A percentile compares a stretch with the other conserved stretches of the same genome.
These are phyloP conservation scores for Patiria pectinifera DNA, from an alignment of 53 echinoderm and acorn worm species.

Conservation along the genomic window DNA sequence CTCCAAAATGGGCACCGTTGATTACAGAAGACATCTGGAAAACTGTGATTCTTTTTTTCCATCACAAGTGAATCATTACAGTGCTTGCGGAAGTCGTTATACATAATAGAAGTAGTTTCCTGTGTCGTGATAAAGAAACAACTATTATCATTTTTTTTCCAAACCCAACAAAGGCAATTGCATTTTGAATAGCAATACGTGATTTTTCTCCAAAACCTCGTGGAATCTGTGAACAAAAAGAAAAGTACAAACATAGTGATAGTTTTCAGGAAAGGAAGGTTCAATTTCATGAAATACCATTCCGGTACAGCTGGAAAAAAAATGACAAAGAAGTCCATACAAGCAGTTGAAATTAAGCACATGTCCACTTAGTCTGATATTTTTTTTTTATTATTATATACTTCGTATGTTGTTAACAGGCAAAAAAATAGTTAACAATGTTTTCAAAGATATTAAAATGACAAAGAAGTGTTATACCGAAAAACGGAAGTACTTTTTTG, in stretches of 20 bases:
- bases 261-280: background rate
- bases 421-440: no score
- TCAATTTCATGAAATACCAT: background rate
- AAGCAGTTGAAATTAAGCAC: background rate
- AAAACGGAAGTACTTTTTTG: no score
- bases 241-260: background rate
- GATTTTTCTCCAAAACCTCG: background rate
- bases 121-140: background rate
- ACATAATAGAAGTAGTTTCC: background rate
- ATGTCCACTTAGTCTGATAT: background rate
- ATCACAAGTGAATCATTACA: background rate
- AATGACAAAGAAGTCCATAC: background rate
- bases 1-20: background rate
- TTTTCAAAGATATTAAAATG: no score
- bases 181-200: background rate
- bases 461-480: no score
- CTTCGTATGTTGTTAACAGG: no score
- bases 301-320: background rate
- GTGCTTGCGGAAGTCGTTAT: background rate
- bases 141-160: background rate
- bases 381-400: no score
- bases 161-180: background rate
- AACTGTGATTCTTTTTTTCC: background rate
- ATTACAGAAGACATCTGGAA: slow-evolving; percentile 8
- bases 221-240: background rate